Base-by-base conservation (phyloP, 2,797 vertebrate species). In the Caiman crocodilus region DNA sequence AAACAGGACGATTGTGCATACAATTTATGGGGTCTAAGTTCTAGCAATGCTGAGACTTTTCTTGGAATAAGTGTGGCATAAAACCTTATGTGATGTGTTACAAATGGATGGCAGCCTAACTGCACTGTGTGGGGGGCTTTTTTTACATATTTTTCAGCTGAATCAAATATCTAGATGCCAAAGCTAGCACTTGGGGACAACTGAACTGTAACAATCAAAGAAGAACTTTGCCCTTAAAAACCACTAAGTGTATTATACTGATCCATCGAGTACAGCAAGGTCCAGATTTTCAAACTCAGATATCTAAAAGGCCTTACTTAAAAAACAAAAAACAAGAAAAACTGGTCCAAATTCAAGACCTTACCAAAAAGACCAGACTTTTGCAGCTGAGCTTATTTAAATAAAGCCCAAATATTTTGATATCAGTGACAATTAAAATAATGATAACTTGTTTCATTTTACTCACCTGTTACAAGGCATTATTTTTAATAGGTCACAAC, bases 401-500 rank as follows among this genome's bases (percentile, higher is more conserved):
- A 20, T 42, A 13, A 26, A 7, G 23, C 20, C 42, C 84, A 90
- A 74, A 82, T 85, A 85, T 20, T 94, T 93, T 90, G 91, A 83
- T 59, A n/a, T 64, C 71, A 32, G 80, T 16, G 67, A 18, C 30
- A 88, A 76, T 83, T 82, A 91, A 84, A 93, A 92, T 87, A 94
- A 90, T 88, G 88, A 60, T 59, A 88, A 92, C 90, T 92, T 95
- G 94, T 94, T 94, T 32, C 88, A 80, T 94, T 95, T 96, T 92
- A 63, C 84, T 82, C 88, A 92, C 86, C 89, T 90, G 86, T 93
- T 83, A 88, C 76, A 89, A 73, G 63, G 73, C 6, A 76, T 71
- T 89, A 84, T 94, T 85, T 96, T 92, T 83, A 94, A 56, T 80
- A 79, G 83, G 91, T 71, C 61, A 75, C 63, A 85, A 78, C 59